Percentiles rank a stretch among this genome's conserved stretches.
These are phyloP conservation scores for Catharus ustulatus DNA, from an alignment of 2,797 vertebrate genomes.

Conservation along the genomic window DNA sequence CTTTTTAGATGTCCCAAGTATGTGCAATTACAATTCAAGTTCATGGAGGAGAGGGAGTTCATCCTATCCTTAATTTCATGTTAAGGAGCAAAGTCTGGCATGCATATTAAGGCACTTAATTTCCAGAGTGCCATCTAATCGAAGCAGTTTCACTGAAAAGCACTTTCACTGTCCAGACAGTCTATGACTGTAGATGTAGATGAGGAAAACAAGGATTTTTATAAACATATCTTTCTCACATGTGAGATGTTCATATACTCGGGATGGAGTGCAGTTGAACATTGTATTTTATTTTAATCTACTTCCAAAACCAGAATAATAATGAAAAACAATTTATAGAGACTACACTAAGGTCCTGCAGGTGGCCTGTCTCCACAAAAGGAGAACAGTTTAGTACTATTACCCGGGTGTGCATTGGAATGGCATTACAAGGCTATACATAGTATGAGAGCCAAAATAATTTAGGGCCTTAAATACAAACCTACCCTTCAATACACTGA, in stretches of 20 bases:
- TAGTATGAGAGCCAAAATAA: neutral
- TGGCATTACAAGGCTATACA: neutral
- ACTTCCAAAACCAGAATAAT: neutral
- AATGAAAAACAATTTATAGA: neutral
- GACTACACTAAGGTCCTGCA: neutral
- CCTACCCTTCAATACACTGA: neutral
- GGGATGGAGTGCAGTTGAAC: neutral
- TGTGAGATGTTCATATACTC: neutral
- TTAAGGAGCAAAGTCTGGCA: neutral
- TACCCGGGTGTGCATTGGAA: neutral
- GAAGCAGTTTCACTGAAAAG: neutral
- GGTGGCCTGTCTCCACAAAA: neutral
- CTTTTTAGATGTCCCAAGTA: neutral
- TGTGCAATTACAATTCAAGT: neutral
- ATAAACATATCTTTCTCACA: neutral
- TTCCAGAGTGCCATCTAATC: neutral
- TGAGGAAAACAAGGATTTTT: neutral
- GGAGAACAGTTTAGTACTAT: neutral
- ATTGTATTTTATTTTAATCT: neutral
- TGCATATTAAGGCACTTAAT: neutral
- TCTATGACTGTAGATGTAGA: neutral
- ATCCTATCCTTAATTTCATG: neutral
- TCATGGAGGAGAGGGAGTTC: neutral
- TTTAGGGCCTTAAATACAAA: constrained; percentile 3
- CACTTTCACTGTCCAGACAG: neutral